Base-by-base conservation (phyloP, 1,140 invertebrate genomes). In the Diachasmimorpha longicaudata region DNA sequence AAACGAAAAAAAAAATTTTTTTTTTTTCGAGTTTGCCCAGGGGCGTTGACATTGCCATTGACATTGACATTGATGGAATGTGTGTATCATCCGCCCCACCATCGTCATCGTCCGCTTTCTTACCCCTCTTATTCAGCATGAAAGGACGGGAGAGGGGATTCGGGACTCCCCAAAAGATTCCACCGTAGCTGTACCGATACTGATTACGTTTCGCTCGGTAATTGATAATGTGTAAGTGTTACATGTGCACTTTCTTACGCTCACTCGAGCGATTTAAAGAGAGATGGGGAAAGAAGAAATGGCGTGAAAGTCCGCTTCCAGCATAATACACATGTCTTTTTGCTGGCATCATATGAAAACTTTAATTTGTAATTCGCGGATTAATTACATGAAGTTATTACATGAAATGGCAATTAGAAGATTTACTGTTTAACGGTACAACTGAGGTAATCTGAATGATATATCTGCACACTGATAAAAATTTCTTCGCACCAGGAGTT, bases 161-260 rank as follows among this genome's bases (percentile, higher is more conserved):
- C 3, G 19, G n/a, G n/a, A 63, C 23, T 63, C 58, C 19, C 63
- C 63, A 11, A 68, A 74, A 69, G 58, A 44, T 42, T 16, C 16
- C 31, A 66, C n/a, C 39, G 75, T 25, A 25, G 80, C 58, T 70
- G 36, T 11, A 69, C 70, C 70, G 70, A 25, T 25, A 25, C 63
- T 73, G 74, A 81, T 85, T 86, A 86, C 81, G 82, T 82, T 77
- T 16, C 76, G 46, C 48, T 74, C 72, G 31, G 31, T 6, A 31
- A 6, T 69, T 72, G 84, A 82, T 84, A 42, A 70, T 31, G 42
- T 72, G 25, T 83, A 84, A 85, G 83, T 81, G 84, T 86, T 86
- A 85, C 85, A 85, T 86, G 79, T 83, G 78, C 82, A 86, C 85
- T 86, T 86, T 85, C 85, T 81, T 85, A 79, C 37, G 63, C 31